Conservation (phyloP, 2,113 vertebrate species). For the Brachypodius melanocephalos region DNA sequence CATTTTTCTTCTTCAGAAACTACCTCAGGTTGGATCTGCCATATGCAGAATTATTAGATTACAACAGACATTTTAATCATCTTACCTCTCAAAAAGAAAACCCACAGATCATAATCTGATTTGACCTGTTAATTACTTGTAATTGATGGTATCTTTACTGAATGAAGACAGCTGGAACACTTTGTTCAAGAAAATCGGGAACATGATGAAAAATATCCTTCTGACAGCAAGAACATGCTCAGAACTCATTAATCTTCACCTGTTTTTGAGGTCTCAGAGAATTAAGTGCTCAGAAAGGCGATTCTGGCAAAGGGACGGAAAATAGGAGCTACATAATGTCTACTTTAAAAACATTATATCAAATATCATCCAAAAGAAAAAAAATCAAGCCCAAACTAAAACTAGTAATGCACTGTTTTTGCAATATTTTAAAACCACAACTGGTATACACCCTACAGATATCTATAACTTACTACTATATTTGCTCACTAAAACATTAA, state of each 20-base stretch:
- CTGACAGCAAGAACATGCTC: not conserved
- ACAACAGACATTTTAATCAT: not conserved
- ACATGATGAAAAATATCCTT: not conserved
- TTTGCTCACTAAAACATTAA: not conserved
- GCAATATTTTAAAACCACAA: not conserved
- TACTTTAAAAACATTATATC: not conserved
- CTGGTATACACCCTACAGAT: not conserved
- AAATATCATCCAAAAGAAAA: not conserved
- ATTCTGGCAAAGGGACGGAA: not conserved
- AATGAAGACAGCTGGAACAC: not conserved
- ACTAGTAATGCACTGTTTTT: not conserved
- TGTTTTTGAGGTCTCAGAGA: not conserved
- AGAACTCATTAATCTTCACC: not conserved
- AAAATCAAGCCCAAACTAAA: not conserved
- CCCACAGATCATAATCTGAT: not conserved
- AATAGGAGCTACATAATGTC: not conserved
- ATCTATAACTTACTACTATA: not conserved
- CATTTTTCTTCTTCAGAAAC: not conserved
- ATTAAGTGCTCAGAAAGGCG: not conserved
- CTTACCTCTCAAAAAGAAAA: not conserved
- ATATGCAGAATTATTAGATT: not conserved
- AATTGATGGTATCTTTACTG: not conserved
- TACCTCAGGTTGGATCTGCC: not conserved
- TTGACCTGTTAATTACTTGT: not conserved
- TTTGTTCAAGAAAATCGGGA: not conserved